A percentile compares a stretch with the other conserved stretches of the same genome.
Conservation (phyloP, 2,113 vertebrate genomes). For the Vulpes ferrilata region DNA sequence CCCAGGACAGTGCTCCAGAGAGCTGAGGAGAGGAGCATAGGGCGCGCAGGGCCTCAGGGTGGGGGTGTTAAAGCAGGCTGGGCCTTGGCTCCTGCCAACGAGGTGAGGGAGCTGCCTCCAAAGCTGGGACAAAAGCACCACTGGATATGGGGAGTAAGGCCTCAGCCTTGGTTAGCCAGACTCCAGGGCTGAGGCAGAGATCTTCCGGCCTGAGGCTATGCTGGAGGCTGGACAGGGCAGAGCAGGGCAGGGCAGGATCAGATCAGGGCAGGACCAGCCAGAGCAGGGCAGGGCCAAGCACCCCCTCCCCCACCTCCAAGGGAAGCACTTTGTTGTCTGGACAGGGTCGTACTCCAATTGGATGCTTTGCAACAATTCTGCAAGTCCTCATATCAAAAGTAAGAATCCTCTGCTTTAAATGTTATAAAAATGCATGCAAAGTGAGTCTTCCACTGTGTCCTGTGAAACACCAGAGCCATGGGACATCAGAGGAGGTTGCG, state of each 20-base stretch:
- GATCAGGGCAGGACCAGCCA: too few relatives aligned
- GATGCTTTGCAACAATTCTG: neutral
- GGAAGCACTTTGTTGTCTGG: rapidly evolving
- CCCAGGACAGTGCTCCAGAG: rapidly evolving
- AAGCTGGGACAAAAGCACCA: too few relatives aligned
- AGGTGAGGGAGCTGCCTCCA: neutral
- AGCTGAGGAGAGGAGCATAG: neutral
- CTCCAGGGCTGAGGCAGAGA: rapidly evolving
- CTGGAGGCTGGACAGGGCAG: too few relatives aligned
- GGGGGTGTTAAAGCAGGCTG: neutral
- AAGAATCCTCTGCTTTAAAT: neutral
- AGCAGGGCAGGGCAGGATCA: too few relatives aligned
- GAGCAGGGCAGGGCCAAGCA: neutral
- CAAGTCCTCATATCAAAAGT: neutral
- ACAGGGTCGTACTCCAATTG: rapidly evolving
- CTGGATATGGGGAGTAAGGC: too few relatives aligned
- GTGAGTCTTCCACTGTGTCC: neutral
- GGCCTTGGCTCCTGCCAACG: rapidly evolving
- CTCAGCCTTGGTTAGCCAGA: neutral
- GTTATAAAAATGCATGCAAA: neutral
- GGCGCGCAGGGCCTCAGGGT: neutral
- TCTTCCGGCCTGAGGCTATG: neutral
- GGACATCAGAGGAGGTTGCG: too few relatives aligned
- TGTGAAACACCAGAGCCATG: neutral
- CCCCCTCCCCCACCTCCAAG: neutral